Evolutionary conservation across 2,797 vertebrate species (phyloP), one percentile per base, ranked within the genome.

Genomic region (Setipinna tenuifilis): DNA sequence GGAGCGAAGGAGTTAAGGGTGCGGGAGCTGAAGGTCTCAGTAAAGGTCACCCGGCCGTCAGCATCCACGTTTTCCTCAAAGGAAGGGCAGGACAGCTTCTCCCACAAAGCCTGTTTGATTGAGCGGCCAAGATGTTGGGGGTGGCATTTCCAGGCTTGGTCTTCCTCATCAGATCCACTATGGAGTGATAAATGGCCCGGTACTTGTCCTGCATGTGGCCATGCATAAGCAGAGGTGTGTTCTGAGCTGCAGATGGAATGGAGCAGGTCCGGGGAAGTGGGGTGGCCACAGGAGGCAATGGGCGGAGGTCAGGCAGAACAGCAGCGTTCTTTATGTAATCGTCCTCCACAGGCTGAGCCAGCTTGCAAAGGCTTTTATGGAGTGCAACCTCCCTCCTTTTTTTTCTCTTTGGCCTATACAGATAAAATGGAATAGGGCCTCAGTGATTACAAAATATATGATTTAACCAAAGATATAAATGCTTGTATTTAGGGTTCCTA

Each of bases 161-260:
- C 6, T 7, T 35, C 10, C 28, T 57, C 65, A 85, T n/a, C 6
- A 46, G 48, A 17, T 85, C 84, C 25, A 85, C 82, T 14, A 85
- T 59, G 12, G 84, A 75, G 50, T 59, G n/a, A n/a, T n/a, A n/a
- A n/a, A n/a, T n/a, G n/a, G n/a, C n/a, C n/a, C n/a, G n/a, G n/a
- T n/a, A n/a, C n/a, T n/a, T n/a, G n/a, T n/a, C n/a, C n/a, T n/a
- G n/a, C n/a, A n/a, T n/a, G n/a, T n/a, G n/a, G n/a, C n/a, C n/a
- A n/a, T n/a, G n/a, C n/a, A n/a, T n/a, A n/a, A n/a, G n/a, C n/a
- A n/a, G n/a, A n/a, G n/a, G 23, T n/a, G 28, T 35, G 2, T 12
- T 44, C 61, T 7, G 61, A 23, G n/a, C n/a, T 65, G 61, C 61
- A 6, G 23, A 61, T 3, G 0, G 19, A n/a, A 61, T 17, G 23